Evolutionary conservation across 2,113 vertebrate genomes (phyloP).

Genomic region (Mungos mungo): DNA sequence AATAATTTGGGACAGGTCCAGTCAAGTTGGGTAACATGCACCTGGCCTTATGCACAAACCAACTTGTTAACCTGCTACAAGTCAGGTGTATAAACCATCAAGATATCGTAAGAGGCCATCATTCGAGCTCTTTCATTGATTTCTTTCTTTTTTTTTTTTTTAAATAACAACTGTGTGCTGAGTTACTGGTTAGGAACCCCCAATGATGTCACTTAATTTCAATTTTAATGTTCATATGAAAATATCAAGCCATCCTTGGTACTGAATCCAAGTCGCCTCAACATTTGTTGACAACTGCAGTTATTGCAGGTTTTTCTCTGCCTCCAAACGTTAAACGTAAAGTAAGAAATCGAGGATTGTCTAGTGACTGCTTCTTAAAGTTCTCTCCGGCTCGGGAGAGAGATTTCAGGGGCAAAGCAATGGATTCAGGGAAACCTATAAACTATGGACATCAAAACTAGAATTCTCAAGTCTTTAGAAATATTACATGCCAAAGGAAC

Average conservation of each 20-base stretch:
- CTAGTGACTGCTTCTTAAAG: neutral
- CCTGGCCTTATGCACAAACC: neutral
- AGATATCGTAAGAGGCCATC: neutral
- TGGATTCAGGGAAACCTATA: neutral
- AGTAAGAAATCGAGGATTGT: conserved; percentile 8
- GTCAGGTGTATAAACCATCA: neutral
- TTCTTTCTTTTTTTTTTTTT: neutral
- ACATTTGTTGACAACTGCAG: neutral
- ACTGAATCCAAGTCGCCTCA: neutral
- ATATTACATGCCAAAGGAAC: neutral
- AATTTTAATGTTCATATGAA: neutral
- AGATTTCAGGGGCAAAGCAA: neutral
- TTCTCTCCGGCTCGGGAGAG: neutral
- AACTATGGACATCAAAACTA: neutral
- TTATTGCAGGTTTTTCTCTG: neutral
- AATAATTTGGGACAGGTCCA: neutral
- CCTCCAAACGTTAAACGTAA: neutral
- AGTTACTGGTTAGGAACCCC: neutral
- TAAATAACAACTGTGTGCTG: neutral
- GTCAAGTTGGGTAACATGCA: neutral
- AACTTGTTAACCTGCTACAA: neutral
- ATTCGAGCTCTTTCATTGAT: neutral
- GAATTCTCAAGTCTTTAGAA: neutral
- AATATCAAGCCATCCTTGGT: neutral
- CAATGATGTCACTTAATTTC: neutral